phyloP scores from a whole-genome alignment of 2,888 invertebrate species.

The Eupithecia subfuscata region DNA sequence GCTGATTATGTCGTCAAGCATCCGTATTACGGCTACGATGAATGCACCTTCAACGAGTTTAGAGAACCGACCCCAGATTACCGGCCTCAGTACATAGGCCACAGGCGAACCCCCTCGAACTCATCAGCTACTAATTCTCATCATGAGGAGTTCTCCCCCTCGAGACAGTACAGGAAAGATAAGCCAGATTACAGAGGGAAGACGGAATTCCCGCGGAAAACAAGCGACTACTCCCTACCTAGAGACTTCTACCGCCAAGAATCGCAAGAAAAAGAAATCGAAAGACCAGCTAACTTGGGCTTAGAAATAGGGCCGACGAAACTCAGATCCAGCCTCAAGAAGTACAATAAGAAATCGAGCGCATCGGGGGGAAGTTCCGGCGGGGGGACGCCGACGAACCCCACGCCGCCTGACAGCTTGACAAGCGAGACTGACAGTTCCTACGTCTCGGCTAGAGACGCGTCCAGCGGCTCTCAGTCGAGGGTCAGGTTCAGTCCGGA shows the following conservation, averaged over 20 bases:
- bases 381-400: conserved; percentile 90
- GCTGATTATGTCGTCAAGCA: conserved; percentile 77
- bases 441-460: conserved; percentile 93
- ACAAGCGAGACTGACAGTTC: conserved; percentile 93
- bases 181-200: conserved; percentile 66
- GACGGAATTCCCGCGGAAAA: conserved; percentile 70
- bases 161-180: conserved; percentile 65
- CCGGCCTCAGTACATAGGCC: conserved; percentile 78
- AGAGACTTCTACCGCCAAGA: conserved; percentile 73
- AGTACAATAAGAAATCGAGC: conserved; percentile 85
- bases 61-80: conserved; percentile 72
- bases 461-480: conserved; percentile 87
- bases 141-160: conserved; percentile 77
- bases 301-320: conserved; percentile 88
- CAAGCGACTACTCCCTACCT: conserved; percentile 70
- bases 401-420: conserved; percentile 93
- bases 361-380: conserved; percentile 85
- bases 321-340: conserved; percentile 91
- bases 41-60: conserved; percentile 65
- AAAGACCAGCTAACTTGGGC: conserved; percentile 80
- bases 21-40: conserved; percentile 74
- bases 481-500: conserved; percentile 92
- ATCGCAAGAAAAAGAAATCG: conserved; percentile 68
- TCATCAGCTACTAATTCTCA: conserved; percentile 85
- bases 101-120: conserved; percentile 91